Evolutionary conservation across 2,797 vertebrate genomes (phyloP), one percentile per base, ranked within the genome.

Genomic region (Erithacus rubecula): DNA sequence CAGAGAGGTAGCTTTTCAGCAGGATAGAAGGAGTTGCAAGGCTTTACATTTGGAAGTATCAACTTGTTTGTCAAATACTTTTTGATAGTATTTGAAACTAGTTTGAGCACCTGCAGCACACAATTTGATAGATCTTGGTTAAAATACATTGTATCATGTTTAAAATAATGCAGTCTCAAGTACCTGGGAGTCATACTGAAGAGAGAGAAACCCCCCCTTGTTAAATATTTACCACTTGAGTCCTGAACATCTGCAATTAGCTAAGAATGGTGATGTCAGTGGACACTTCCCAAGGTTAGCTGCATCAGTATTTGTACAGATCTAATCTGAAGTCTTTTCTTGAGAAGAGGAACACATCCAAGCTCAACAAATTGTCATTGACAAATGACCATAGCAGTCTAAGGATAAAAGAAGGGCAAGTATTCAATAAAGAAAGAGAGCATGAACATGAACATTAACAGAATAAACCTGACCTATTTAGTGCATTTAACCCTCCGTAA

Each of bases 191-290:
- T 59, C 80, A 76, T 30, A 70, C 59, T 32, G 70, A 94, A 53
- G 46, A 95, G 62, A 75, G 29, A 94, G 87, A 93, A 82, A 15
- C 11, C 19, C 79, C 79, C 24, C 13, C 52, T 91, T 82, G 83
- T 94, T 87, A 97, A 96, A 97, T 96, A 96, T 96, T 96, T 95
- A 85, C 91, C 82, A 78, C 92, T 93, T 83, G 85, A 95, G 91
- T 94, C 64, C 55, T 90, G 83, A 95, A 91, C 75, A 79, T 91
- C 94, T 94, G 87, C 96, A 97, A 91, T 97, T 97, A 97, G 87
- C 96, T 95, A 95, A 97, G 96, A 97, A 72, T 89, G 75, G 82
- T 94, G 92, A 76, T 87, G 87, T 89, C 87, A 95, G 90, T 94
- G 92, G 96, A 95, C 90, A 78, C 69, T 93, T 95, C 90, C 95